Evolutionary conservation across 2,888 invertebrate species (phyloP), one percentile per base, ranked within the genome.

Genomic region (Myopa testacea): DNA sequence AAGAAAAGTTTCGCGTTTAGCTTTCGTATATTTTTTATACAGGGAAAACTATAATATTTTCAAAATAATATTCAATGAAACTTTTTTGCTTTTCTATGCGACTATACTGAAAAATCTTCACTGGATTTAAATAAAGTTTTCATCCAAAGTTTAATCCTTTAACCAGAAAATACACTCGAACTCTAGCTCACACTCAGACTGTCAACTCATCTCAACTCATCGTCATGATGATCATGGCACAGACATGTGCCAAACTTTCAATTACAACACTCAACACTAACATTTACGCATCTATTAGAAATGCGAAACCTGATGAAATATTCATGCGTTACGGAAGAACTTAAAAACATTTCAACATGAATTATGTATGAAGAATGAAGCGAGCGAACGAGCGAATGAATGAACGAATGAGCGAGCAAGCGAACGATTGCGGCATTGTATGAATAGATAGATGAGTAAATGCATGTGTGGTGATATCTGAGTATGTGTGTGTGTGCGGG

Each of bases 191-290:
- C 55, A n/a, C 55, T 55, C 55, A 6, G 45, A 6, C 45, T 45
- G 7, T 45, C 16, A 55, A 50, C 6, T 50, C 50, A 6, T 50
- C 55, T 26, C n/a, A 55, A 12, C n/a, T 12, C 5, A 14, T 55
- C 55, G 14, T 8, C 55, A 55, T 55, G 4, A 55, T n/a, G 16
- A 55, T 55, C 55, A 55, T n/a, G 16, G 16, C 55, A 55, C 55
- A 55, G 37, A 38, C 74, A 69, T 69, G 45, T 75, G 68, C 26
- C 69, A 68, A 75, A 75, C 75, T 75, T 75, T 75, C 75, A 75
- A 75, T 75, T 75, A 75, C 75, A 75, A 38, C 67, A 68, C 58
- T 73, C 65, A 67, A 67, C 75, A 75, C 75, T 58, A 69, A 75
- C 75, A 68, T 69, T 69, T 69, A 69, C 69, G 68, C 75, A 75